Evolutionary conservation across 2,113 vertebrate genomes (phyloP).

Genomic region (Rousettus leschenaultii): DNA sequence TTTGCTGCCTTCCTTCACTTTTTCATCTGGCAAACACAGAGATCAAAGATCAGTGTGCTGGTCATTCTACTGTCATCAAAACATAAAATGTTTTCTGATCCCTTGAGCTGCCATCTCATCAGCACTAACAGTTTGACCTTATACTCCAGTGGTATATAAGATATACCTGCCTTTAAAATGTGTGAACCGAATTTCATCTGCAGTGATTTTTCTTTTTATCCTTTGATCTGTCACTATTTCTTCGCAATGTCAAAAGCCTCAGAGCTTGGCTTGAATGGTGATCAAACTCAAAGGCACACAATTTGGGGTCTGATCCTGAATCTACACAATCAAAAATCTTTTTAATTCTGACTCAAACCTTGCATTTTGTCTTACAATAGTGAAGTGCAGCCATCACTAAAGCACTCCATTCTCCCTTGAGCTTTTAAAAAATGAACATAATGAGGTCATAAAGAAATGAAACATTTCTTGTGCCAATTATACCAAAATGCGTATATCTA

Average conservation of each 20-base stretch:
- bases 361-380: neutral
- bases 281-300: slow-evolving; percentile 48
- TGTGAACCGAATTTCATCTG: slow-evolving; percentile 50
- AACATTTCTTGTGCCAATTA: neutral
- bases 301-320: slow-evolving; percentile 24
- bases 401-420: neutral
- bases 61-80: slow-evolving; percentile 53
- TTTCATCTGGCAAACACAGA: slow-evolving; percentile 44
- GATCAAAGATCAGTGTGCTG: slow-evolving; percentile 55
- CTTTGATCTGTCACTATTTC: slow-evolving; percentile 64
- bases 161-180: slow-evolving; percentile 50
- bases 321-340: slow-evolving; percentile 42
- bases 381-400: neutral
- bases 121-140: slow-evolving; percentile 61
- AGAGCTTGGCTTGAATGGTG: slow-evolving; percentile 51
- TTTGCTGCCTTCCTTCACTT: slow-evolving; percentile 19
- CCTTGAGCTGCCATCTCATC: slow-evolving; percentile 53
- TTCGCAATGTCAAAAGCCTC: slow-evolving; percentile 57
- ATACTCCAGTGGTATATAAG: neutral
- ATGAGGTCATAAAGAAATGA: slow-evolving; percentile 37
- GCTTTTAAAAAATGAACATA: neutral
- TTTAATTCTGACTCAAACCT: neutral
- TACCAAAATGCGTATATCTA: neutral
- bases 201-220: slow-evolving; percentile 60
- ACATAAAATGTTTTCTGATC: slow-evolving; percentile 61